phyloP scores from a whole-genome alignment of 2,113 vertebrate genomes.

The Herpetotheres cachinnans region DNA sequence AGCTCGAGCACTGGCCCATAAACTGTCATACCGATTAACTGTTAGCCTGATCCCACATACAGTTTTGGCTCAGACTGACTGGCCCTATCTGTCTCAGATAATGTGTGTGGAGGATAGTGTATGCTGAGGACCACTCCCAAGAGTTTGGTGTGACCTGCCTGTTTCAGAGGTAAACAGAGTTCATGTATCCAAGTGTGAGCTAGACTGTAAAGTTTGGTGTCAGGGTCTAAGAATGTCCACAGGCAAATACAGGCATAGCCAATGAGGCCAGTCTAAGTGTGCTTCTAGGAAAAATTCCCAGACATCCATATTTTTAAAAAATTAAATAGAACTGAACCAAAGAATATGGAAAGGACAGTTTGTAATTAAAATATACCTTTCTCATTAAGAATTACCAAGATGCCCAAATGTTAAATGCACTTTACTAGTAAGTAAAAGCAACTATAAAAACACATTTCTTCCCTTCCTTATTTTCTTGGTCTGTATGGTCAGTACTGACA shows the following conservation, averaged over 20 bases:
- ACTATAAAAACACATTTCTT: background rate
- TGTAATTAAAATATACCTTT: background rate
- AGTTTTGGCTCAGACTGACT: background rate
- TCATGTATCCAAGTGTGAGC: background rate
- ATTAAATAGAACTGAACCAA: background rate
- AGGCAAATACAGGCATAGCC: background rate
- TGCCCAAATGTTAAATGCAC: background rate
- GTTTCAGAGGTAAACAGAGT: background rate
- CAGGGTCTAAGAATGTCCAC: background rate
- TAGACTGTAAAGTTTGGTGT: background rate
- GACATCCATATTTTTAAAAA: background rate
- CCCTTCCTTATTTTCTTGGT: background rate
- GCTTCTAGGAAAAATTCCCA: background rate
- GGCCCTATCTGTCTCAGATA: background rate
- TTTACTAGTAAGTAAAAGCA: background rate
- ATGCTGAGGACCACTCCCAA: background rate
- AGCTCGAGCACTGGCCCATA: background rate
- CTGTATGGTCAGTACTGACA: background rate
- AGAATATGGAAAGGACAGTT: background rate
- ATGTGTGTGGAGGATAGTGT: background rate
- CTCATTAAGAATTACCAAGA: background rate
- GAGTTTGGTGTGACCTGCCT: background rate
- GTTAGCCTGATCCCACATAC: background rate
- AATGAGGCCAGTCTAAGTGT: background rate
- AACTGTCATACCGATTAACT: background rate